Base-by-base conservation (phyloP, 2,797 vertebrate genomes). In the Psittacula derbiana region DNA sequence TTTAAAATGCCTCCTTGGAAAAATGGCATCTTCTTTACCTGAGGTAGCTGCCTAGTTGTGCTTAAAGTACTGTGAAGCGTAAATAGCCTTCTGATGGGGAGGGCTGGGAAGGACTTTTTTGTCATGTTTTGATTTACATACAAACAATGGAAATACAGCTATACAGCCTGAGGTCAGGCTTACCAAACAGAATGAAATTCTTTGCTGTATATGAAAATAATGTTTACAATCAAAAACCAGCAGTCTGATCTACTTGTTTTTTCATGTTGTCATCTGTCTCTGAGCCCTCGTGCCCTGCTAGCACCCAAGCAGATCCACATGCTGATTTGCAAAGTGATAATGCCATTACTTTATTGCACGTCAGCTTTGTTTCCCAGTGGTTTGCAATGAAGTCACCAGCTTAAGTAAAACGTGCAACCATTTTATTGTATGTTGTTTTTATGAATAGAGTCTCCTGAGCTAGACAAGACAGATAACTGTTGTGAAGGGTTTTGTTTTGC, bases 251-350 rank as follows among this genome's bases (percentile, higher is more conserved):
- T 79, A 91, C 94, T 94, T 80, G 93, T 88, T 95, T 97, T 97
- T 91, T 87, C 83, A 60, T 69, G 88, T 92, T 96, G 95, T 97
- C 96, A 96, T 94, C 92, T 92, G 90, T 92, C 94, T 97, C 84
- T 40, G 88, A 97, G 84, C 87, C 95, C 96, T 75, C 6, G 1
- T 93, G 93, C 95, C 97, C 97, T 93, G 65, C 91, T 81, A 78
- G 96, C 95, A 94, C 96, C 96, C 97, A 97, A 87, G 94, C 95
- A 98, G 93, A 98, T 96, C 95, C 96, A 96, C 92, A 80, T 46
- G 82, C 97, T 97, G 97, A 96, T 98, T 96, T 97, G 96, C 97
- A 97, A 97, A 97, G 97, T 90, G 93, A 97, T 98, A 91, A 97
- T 95, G 90, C 97, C 95, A 94, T 94, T 97, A 97, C 30, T 2